Percentiles rank a stretch among this genome's conserved stretches.
Conservation (phyloP, 2,888 invertebrate genomes). For the Caenorhabditis doughertyi region DNA sequence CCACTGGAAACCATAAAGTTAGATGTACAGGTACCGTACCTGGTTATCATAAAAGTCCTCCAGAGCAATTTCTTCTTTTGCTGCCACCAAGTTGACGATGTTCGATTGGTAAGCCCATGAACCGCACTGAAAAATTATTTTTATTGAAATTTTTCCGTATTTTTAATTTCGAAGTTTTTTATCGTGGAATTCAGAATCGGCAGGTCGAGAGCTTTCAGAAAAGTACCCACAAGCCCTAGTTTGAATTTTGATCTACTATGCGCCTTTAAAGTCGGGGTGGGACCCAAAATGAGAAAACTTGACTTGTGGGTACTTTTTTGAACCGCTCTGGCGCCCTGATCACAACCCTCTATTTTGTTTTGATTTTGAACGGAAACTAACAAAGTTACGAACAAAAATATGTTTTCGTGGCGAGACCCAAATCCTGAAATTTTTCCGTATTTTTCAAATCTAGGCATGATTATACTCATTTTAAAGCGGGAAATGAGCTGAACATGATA, state of each 20-base stretch:
- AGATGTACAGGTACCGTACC: slow-evolving; percentile 63
- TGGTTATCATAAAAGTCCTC: slow-evolving; percentile 83
- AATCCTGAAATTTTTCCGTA: not conserved
- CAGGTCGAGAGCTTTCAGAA: not conserved
- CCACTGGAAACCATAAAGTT: no score
- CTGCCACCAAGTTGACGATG: slow-evolving; percentile 76
- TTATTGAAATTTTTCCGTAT: not conserved
- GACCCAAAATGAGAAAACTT: slow-evolving; percentile 2
- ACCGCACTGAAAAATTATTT: slow-evolving; percentile 76
- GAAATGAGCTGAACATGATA: not conserved
- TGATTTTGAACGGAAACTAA: not conserved
- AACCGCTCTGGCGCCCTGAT: not conserved
- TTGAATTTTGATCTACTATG: not conserved
- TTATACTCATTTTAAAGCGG: slow-evolving; percentile 6
- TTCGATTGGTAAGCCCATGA: slow-evolving; percentile 82
- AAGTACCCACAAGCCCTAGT: not conserved
- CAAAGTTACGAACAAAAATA: not conserved
- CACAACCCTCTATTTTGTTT: not conserved
- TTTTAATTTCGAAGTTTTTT: not conserved
- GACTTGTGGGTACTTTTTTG: not conserved
- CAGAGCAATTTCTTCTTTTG: slow-evolving; percentile 77
- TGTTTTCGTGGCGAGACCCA: not conserved
- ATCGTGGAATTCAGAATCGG: not conserved
- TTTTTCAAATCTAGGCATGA: not conserved
- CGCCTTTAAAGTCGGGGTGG: not conserved